These are phyloP conservation scores for Sebastes paucispinis DNA, from an alignment of 2,797 vertebrate species.

Conservation along the genomic window DNA sequence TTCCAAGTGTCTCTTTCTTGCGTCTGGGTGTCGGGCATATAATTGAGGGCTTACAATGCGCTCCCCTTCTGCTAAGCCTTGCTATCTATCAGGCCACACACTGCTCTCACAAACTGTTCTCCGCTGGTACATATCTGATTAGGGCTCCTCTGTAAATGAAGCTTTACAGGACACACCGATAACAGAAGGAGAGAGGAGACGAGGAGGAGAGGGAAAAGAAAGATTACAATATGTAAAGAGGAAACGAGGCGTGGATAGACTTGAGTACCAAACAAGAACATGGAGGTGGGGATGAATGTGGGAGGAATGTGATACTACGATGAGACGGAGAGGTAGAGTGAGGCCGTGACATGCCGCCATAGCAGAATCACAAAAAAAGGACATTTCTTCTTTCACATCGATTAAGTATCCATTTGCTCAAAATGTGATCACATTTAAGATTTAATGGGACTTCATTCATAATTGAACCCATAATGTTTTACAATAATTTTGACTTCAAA, in stretches of 20 bases:
- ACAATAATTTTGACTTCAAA: neutral
- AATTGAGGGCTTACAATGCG: slow-evolving; percentile 75
- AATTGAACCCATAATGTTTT: neutral
- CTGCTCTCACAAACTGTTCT: slow-evolving; percentile 71
- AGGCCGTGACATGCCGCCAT: neutral
- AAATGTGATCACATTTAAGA: neutral
- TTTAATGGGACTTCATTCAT: neutral
- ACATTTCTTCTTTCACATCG: neutral
- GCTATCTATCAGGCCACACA: slow-evolving; percentile 73
- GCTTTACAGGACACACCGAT: slow-evolving; percentile 68
- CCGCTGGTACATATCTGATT: slow-evolving; percentile 76
- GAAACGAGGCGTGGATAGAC: slow-evolving; percentile 14
- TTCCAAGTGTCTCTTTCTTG: slow-evolving; percentile 49
- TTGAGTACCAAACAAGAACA: slow-evolving; percentile 29
- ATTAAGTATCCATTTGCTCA: neutral
- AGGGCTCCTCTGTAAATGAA: slow-evolving; percentile 69
- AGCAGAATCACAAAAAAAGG: neutral
- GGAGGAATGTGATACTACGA: slow-evolving; percentile 7
- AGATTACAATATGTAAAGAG: slow-evolving; percentile 64
- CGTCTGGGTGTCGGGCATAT: slow-evolving; percentile 69
- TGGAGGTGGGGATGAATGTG: slow-evolving; percentile 1
- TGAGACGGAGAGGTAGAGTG: neutral
- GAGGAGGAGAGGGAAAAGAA: slow-evolving; percentile 27
- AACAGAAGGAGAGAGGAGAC: slow-evolving; percentile 46
- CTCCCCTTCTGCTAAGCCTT: slow-evolving; percentile 73